phyloP scores from a whole-genome alignment of 2,113 vertebrate genomes.

The Uria aalge region DNA sequence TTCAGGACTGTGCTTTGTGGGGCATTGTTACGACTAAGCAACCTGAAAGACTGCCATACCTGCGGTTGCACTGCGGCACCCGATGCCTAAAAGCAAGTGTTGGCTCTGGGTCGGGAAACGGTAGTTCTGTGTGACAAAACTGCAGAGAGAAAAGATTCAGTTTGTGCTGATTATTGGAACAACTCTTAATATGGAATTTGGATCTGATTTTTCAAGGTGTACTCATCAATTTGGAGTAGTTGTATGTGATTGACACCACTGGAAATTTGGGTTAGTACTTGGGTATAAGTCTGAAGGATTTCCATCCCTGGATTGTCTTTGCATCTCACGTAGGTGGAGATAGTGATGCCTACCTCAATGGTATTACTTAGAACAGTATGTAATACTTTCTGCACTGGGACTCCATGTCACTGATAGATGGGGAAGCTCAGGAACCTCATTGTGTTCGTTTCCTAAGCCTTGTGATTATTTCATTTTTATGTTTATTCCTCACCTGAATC shows the following conservation, averaged over 20 bases:
- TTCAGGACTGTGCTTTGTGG: not conserved
- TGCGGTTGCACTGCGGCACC: accelerated
- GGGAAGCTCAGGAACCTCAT: too few relatives aligned
- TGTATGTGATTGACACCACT: not conserved
- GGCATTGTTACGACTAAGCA: accelerated
- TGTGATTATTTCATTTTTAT: not conserved
- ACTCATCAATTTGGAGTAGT: not conserved
- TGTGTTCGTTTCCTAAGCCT: not conserved
- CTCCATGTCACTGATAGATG: not conserved
- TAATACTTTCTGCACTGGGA: not conserved
- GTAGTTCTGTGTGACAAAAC: too few relatives aligned
- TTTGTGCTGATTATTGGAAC: not conserved
- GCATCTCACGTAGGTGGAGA: not conserved
- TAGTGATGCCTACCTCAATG: not conserved
- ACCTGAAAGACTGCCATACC: too few relatives aligned
- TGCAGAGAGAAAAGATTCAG: not conserved
- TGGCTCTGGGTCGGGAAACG: not conserved
- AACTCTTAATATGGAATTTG: not conserved
- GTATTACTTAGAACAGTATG: not conserved
- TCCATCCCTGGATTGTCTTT: not conserved
- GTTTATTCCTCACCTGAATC: not conserved
- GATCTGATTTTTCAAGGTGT: not conserved
- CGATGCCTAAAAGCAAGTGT: not conserved
- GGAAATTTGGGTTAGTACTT: not conserved
- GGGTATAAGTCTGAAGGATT: not conserved